A percentile compares a stretch with the other conserved stretches of the same genome.
These are phyloP conservation scores for Percopsis transmontana DNA, from an alignment of 2,113 vertebrate genomes.

Conservation along the genomic window DNA sequence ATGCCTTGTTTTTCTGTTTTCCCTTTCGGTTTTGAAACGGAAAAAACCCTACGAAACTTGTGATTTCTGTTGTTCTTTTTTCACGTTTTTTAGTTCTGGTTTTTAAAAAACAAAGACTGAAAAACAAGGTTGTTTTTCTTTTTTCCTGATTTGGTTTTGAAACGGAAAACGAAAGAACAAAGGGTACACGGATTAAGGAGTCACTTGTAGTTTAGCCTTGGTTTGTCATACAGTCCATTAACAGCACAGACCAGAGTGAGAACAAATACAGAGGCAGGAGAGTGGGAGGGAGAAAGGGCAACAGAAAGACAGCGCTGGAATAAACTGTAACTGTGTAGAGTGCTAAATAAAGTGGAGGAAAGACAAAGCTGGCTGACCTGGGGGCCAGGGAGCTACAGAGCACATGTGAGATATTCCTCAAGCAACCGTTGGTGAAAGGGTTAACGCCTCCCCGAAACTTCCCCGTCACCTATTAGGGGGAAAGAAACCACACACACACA, in stretches of 20 bases:
- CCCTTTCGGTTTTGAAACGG: too few relatives aligned
- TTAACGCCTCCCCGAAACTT: conserved; percentile 97
- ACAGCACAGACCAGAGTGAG: conserved; percentile 10
- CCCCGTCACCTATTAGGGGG: conserved; percentile 85
- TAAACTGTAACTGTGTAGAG: conserved; percentile 22
- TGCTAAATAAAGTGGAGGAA: not conserved
- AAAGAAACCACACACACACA: not conserved
- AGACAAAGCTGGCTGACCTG: conserved; percentile 76
- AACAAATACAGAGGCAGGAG: conserved; percentile 14
- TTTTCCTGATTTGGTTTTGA: too few relatives aligned
- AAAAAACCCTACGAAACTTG: too few relatives aligned
- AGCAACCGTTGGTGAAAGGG: conserved; percentile 95
- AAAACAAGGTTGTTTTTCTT: too few relatives aligned
- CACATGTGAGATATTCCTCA: conserved; percentile 89
- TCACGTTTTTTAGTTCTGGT: too few relatives aligned
- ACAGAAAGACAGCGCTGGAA: conserved; percentile 36
- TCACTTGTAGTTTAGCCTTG: not conserved
- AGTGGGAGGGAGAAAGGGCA: conserved; percentile 19
- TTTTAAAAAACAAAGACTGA: too few relatives aligned
- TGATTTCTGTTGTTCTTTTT: too few relatives aligned
- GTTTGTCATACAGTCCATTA: conserved; percentile 18
- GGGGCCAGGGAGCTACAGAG: conserved; percentile 95
- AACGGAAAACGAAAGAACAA: too few relatives aligned
- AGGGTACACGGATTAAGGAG: too few relatives aligned
- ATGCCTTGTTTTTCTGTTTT: too few relatives aligned